phyloP scores from a whole-genome alignment of 2,797 vertebrate genomes.

The Glossophaga mutica region DNA sequence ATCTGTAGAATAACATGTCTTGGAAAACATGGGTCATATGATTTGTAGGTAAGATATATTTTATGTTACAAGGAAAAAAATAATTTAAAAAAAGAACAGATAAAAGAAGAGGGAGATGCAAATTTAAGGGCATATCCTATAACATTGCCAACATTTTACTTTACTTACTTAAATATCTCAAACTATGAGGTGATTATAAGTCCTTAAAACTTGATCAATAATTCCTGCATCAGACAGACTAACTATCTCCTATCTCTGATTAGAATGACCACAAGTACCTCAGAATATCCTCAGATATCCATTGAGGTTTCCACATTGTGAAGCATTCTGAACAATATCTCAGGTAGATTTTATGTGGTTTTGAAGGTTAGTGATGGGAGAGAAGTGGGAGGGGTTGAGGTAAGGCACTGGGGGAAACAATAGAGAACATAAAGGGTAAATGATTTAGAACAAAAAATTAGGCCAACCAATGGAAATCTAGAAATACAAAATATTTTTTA shows the following conservation, averaged over 20 bases:
- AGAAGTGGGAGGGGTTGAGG: not conserved
- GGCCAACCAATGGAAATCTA: not conserved
- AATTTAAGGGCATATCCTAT: not conserved
- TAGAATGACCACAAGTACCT: conserved; percentile 19
- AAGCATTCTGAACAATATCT: conserved; percentile 25
- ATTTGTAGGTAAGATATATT: not conserved
- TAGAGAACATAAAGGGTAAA: not conserved
- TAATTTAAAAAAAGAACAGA: not conserved
- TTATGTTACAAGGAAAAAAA: not conserved
- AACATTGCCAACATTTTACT: not conserved
- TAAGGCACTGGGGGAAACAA: not conserved
- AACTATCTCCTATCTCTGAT: not conserved
- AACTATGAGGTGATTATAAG: not conserved
- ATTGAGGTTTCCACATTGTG: not conserved
- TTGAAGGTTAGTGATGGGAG: not conserved
- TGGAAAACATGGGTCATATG: not conserved
- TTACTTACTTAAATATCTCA: conserved; percentile 9
- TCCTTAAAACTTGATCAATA: conserved; percentile 21
- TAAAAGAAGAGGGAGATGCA: not conserved
- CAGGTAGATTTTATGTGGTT: not conserved
- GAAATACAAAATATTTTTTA: not conserved
- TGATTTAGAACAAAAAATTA: not conserved
- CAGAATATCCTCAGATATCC: not conserved
- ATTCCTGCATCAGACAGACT: not conserved
- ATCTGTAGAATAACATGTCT: not conserved